Evolutionary conservation across 2,797 vertebrate species (phyloP), one percentile per base, ranked within the genome.

Genomic region (Gephyroberyx darwinii): DNA sequence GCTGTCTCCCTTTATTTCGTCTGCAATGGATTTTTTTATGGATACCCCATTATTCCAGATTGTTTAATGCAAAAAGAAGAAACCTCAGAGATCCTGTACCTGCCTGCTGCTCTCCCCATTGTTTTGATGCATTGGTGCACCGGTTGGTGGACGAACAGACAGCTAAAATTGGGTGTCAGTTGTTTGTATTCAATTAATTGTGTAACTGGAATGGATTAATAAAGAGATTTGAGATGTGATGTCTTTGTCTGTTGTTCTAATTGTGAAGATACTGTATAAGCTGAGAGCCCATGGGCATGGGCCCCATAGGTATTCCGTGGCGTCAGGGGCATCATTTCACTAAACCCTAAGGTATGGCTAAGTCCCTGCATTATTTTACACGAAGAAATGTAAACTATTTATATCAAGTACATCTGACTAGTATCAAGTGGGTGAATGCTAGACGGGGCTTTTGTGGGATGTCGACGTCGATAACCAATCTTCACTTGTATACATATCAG

Each of bases 81-180:
- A 72, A 75, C 71, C 54, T 82, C 56, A 56, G 37, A 75, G 69
- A 37, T 65, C 61, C n/a, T 75, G 45, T 60, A 75, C 80, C 84
- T 75, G 83, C 83, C 74, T 86, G 84, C 73, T 81, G 62, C 78
- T 86, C 62, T 82, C 75, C 84, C 62, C 56, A 26, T 81, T 65
- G 47, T 77, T 88, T 77, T 87, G 65, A 73, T 69, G 48, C 14
- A 56, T 41, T 52, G 51, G 69, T 54, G 50, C 7, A 47, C 41
- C 73, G 70, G 5, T 66, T 59, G 50, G 69, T 81, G 75, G 67
- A 16, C 66, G 41, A 66, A 77, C 41, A 26, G 16, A 56, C 4
- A 12, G 33, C n/a, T 64, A 13, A 73, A 65, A 10, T 12, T 85
- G 75, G 55, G 68, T 58, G 26, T 64, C 71, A 71, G 66, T 58